These are phyloP conservation scores for Horisme vitalbata DNA, from an alignment of 2,888 invertebrate species.

Conservation along the genomic window DNA sequence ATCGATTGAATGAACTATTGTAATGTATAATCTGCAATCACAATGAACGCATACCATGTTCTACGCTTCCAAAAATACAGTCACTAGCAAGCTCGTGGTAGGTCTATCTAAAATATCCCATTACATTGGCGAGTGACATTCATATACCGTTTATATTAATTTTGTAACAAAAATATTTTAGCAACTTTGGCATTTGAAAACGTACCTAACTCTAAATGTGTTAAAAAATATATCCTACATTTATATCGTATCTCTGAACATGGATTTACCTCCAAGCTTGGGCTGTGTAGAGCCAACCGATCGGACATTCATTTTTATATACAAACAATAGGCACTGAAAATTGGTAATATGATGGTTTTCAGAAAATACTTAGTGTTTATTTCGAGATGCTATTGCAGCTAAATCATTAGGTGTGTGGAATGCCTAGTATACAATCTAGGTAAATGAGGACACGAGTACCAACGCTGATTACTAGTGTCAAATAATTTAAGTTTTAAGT, in stretches of 20 bases:
- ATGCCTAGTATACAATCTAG: conserved; percentile 60
- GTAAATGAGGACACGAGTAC: conserved; percentile 39
- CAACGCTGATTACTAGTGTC: conserved; percentile 29
- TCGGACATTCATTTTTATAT: conserved; percentile 50
- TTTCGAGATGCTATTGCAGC: conserved; percentile 48
- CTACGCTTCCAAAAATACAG: conserved; percentile 37
- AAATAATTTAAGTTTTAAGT: conserved; percentile 23
- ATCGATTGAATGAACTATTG: conserved; percentile 16
- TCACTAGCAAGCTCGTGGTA: conserved; percentile 61
- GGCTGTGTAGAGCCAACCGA: conserved; percentile 42
- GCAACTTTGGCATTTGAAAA: conserved; percentile 64
- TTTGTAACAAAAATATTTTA: conserved; percentile 67
- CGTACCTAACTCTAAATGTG: conserved; percentile 58
- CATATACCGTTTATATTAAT: conserved; percentile 40
- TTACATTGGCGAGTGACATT: conserved; percentile 43
- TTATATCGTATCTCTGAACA: conserved; percentile 76
- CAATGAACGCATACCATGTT: conserved; percentile 18
- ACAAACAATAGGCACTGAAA: conserved; percentile 74
- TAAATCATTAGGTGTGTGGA: conserved; percentile 61
- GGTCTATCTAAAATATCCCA: conserved; percentile 44
- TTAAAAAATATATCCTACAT: conserved; percentile 65
- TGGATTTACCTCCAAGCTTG: conserved; percentile 45
- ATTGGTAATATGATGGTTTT: conserved; percentile 54
- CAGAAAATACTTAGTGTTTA: conserved; percentile 40
- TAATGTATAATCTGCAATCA: conserved; percentile 22